Conservation (phyloP, 1,140 invertebrate genomes). For the Rhynchophorus ferrugineus region DNA sequence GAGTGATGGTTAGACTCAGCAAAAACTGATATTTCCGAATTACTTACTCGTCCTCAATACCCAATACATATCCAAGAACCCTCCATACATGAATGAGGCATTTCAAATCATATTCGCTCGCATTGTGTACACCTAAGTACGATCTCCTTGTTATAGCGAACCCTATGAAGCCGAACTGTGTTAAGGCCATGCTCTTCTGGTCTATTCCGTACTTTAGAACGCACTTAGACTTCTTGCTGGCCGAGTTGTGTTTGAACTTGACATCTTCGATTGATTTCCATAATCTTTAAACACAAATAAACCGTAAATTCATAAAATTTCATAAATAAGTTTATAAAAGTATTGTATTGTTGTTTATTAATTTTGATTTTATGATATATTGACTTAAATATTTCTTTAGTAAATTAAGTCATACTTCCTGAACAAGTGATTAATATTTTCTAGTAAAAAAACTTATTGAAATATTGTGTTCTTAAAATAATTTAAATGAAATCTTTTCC, state of each 20-base stretch:
- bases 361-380: too few species aligned
- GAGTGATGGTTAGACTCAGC: not conserved
- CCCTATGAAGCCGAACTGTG: slow-evolving; percentile 83
- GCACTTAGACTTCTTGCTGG: slow-evolving; percentile 44
- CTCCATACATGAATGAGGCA: slow-evolving; percentile 80
- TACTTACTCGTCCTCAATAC: slow-evolving; percentile 68
- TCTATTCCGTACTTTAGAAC: slow-evolving; percentile 46
- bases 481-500: too few species aligned
- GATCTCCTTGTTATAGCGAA: slow-evolving; percentile 59
- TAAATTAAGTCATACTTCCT: too few species aligned
- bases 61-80: slow-evolving; percentile 70
- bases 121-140: slow-evolving; percentile 52
- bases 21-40: too few species aligned
- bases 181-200: slow-evolving; percentile 76
- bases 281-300: slow-evolving; percentile 45
- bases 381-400: too few species aligned
- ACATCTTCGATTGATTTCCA: slow-evolving; percentile 62
- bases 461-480: too few species aligned
- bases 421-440: too few species aligned
- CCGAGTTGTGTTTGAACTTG: slow-evolving; percentile 54
- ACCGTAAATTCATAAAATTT: too few species aligned
- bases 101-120: slow-evolving; percentile 54
- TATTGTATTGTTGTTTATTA: too few species aligned
- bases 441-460: too few species aligned
- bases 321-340: too few species aligned